A percentile compares a stretch with the other conserved stretches of the same genome.
Conservation (phyloP, 2,113 vertebrate species). For the Rhodinocichla rosea region DNA sequence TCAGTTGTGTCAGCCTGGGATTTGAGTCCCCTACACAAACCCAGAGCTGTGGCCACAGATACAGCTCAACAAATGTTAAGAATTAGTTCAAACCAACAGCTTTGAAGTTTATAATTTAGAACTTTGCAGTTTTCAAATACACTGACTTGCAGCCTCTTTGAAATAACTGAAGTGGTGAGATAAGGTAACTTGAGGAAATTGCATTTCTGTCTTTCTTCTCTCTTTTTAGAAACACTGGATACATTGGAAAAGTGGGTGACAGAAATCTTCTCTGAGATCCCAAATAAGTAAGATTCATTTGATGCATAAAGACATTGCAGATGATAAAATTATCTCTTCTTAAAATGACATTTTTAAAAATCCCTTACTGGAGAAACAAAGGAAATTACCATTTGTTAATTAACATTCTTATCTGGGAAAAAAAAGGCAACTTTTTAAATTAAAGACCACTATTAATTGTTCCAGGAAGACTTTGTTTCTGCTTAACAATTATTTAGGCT, state of each 20-base stretch:
- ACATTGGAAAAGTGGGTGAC: slow-evolving; percentile 94
- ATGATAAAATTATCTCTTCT: not conserved
- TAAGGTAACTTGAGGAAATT: not conserved
- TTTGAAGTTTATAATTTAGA: not conserved
- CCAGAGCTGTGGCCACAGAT: not conserved
- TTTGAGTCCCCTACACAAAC: not conserved
- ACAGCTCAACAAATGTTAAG: not conserved
- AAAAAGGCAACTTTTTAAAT: not conserved
- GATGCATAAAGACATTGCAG: not conserved
- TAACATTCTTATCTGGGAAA: not conserved
- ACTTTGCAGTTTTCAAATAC: not conserved
- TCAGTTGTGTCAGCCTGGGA: not conserved
- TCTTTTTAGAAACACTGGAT: slow-evolving; percentile 85
- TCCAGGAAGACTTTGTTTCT: not conserved
- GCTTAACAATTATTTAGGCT: not conserved
- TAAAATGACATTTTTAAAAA: not conserved
- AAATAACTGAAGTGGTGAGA: not conserved
- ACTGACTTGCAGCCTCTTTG: not conserved
- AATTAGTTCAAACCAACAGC: not conserved
- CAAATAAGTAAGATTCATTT: slow-evolving; percentile 88
- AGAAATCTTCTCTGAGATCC: slow-evolving; percentile 90
- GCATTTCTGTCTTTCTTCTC: not conserved
- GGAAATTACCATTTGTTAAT: not conserved
- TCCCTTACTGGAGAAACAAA: not conserved
- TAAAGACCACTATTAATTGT: not conserved